These are phyloP conservation scores for Ceratosolen fusciceps DNA, from an alignment of 1,140 invertebrate species.

Conservation along the genomic window DNA sequence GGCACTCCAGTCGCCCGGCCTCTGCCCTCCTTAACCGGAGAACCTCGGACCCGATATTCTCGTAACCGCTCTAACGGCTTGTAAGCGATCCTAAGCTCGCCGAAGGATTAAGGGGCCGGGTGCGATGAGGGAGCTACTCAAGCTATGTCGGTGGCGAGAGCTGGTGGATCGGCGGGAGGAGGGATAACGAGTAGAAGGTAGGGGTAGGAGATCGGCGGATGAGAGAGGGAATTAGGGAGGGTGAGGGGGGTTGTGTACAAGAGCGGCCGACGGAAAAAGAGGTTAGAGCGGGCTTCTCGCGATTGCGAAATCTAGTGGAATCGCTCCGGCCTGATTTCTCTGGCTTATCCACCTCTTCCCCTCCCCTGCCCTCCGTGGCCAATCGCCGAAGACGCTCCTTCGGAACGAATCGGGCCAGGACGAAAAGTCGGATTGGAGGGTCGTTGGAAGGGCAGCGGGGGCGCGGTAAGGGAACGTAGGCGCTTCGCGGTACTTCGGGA, in stretches of 20 bases:
- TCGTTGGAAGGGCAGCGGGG: not conserved
- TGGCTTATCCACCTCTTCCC: not conserved
- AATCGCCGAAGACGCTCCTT: conserved; percentile 8
- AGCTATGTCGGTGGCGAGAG: too few relatives aligned
- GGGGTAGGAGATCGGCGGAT: not conserved
- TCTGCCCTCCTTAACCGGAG: not conserved
- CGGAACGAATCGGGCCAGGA: conserved; percentile 12
- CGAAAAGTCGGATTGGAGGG: conserved; percentile 11
- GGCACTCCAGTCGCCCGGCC: not conserved
- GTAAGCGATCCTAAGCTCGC: not conserved
- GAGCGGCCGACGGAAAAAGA: not conserved
- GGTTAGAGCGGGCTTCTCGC: not conserved
- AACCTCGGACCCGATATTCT: not conserved
- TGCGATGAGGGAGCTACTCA: too few relatives aligned
- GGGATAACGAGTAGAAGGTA: not conserved
- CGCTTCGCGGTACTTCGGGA: not conserved
- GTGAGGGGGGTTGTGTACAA: not conserved
- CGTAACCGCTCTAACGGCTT: not conserved
- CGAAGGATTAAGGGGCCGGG: not conserved
- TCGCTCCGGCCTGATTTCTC: conserved; percentile 6
- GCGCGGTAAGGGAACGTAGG: not conserved
- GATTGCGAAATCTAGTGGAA: not conserved
- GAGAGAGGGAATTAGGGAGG: not conserved
- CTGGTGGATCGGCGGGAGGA: not conserved
- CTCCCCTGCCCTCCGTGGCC: not conserved